Base-by-base conservation (phyloP, 2,888 invertebrate genomes). In the Arctia plantaginis region DNA sequence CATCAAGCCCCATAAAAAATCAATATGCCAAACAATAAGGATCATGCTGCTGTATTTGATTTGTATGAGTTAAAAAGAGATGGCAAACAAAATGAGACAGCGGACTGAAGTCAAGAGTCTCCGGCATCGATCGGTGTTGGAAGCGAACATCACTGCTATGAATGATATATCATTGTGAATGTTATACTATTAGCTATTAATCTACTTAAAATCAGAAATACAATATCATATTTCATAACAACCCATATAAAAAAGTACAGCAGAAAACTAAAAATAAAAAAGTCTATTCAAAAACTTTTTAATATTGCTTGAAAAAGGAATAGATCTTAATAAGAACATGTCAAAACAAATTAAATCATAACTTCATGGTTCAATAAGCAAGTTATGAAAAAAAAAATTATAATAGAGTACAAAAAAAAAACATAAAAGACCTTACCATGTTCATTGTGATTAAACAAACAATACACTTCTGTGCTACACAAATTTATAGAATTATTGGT, bases 331-430 rank as follows among this genome's bases (percentile, higher is more conserved):
- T 92, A 91, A 89, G 90, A 91, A 86, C 91, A 90, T 95, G 96
- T 94, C 96, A 94, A 90, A 95, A 95, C 93, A 92, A 90, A 95
- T 96, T 92, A 95, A 91, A 95, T 95, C 96, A 96, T 95, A 96
- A 94, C 92, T 94, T 90, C 89, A 94, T 76, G 85, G 90, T 90
- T 93, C 92, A 95, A 93, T 94, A 89, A 90, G 82, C 89, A 89
- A 89, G 89, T 89, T 89, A 87, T 88, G 78, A 71, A 82, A 83
- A 86, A 88, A 89, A 91, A 80, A 78, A 89, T 88, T 84, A 90
- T 88, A 88, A 90, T 86, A 82, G 90, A 86, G 86, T 86, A 89
- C 76, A n/a, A 55, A 91, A 94, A 92, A 90, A 92, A 91, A 90
- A 82, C 80, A 91, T 90, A 92, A 93, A 91, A 90, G 93, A 87